A percentile compares a stretch with the other conserved stretches of the same genome.
These are phyloP conservation scores for Enteromius paludinosus DNA, from an alignment of 2,797 vertebrate species.

Conservation along the genomic window DNA sequence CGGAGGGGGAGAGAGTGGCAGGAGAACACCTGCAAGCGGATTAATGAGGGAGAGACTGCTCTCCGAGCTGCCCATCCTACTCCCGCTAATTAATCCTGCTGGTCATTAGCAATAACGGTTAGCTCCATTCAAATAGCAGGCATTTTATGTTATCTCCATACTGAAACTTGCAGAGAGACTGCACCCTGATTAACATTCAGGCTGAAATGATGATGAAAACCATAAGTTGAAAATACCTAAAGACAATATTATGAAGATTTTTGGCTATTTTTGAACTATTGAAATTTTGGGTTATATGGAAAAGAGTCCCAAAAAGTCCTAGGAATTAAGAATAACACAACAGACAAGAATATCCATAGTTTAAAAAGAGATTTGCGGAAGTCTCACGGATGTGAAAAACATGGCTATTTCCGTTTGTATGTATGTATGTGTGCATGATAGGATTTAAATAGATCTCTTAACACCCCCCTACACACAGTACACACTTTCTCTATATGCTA, in stretches of 20 bases:
- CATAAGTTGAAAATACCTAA: not conserved
- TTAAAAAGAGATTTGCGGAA: conserved; percentile 4
- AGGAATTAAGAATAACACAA: not conserved
- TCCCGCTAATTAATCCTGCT: conserved; percentile 77
- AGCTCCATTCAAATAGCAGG: conserved; percentile 55
- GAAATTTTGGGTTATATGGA: not conserved
- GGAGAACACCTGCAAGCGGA: conserved; percentile 78
- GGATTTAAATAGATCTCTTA: conserved; percentile 51
- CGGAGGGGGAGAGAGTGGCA: conserved; percentile 64
- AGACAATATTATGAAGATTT: not conserved
- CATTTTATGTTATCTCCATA: conserved; percentile 18
- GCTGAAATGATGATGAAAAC: conserved; percentile 19
- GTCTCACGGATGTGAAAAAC: not conserved
- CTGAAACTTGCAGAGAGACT: conserved; percentile 6
- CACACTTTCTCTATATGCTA: conserved; percentile 23
- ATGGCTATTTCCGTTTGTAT: conserved; percentile 29
- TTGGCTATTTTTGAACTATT: not conserved
- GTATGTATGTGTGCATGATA: conserved; percentile 16
- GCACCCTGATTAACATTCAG: conserved; percentile 12
- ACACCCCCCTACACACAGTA: conserved; percentile 12
- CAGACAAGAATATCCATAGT: not conserved
- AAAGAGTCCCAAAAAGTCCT: not conserved
- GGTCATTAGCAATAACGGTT: conserved; percentile 68
- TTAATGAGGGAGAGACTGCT: conserved; percentile 77
- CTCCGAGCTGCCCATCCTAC: conserved; percentile 69